Evolutionary conservation across 2,888 invertebrate genomes (phyloP).

Genomic region (Tenodera sinensis): DNA sequence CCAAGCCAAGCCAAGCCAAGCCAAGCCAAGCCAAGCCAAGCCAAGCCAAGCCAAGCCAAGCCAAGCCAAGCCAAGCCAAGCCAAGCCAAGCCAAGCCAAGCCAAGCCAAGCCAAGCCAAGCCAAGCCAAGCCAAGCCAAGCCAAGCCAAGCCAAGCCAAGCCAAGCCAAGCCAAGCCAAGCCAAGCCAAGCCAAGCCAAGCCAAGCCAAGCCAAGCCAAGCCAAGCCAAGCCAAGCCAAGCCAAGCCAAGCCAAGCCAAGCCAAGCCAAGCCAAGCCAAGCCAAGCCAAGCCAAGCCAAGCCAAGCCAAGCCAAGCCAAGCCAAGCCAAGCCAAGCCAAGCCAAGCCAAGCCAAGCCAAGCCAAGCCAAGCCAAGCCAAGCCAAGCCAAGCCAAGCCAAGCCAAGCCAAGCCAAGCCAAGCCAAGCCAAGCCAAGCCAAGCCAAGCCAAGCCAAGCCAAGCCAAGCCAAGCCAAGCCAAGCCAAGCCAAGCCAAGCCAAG

Average conservation of each 20-base stretch:
- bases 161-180: not conserved
- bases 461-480: not conserved
- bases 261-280: not conserved
- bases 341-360: slow-evolving; percentile 1
- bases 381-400: not conserved
- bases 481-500: not conserved
- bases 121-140: slow-evolving; percentile 2
- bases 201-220: slow-evolving; percentile 2
- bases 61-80: not conserved
- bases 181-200: not conserved
- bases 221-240: slow-evolving; percentile 2
- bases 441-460: slow-evolving; percentile 1
- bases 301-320: slow-evolving; percentile 2
- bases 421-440: slow-evolving; percentile 3
- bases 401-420: not conserved
- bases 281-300: not conserved
- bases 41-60: not conserved
- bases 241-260: slow-evolving; percentile 1
- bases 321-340: slow-evolving; percentile 2
- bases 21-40: slow-evolving; percentile 1
- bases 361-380: not conserved
- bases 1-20: slow-evolving; percentile 3
- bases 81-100: slow-evolving; percentile 1
- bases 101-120: slow-evolving; percentile 2
- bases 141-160: not conserved